These are phyloP conservation scores for Psittacula cyanocephala DNA, from an alignment of 2,113 vertebrate genomes.

Conservation along the genomic window DNA sequence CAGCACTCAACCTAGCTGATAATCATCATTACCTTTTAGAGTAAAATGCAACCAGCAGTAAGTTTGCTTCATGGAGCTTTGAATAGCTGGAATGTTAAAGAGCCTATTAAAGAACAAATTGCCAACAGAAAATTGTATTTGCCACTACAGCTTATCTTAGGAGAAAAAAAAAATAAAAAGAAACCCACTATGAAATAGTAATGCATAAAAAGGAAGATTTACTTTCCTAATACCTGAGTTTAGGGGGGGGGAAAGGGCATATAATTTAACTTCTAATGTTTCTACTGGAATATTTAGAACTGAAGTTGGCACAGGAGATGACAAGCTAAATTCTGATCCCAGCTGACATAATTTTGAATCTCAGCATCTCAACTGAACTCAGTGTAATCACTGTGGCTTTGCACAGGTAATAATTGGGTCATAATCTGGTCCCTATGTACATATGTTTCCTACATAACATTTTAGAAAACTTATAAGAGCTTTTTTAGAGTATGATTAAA, in stretches of 20 bases:
- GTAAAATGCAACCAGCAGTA: constrained; percentile 24
- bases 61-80: constrained; percentile 38
- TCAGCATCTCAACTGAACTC: neutral
- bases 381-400: neutral
- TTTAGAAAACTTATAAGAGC: neutral
- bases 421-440: neutral
- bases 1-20: constrained; percentile 48
- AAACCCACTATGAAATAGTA: neutral
- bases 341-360: neutral
- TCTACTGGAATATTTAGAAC: constrained; percentile 2
- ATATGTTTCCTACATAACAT: neutral
- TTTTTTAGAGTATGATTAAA: constrained; percentile 2
- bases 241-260: neutral
- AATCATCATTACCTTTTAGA: constrained; percentile 47
- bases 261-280: constrained; percentile 14
- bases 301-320: neutral
- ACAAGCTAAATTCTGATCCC: neutral
- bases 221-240: neutral
- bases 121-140: constrained; percentile 61
- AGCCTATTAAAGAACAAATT: constrained; percentile 58
- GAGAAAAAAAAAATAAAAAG: neutral
- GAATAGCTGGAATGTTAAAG: constrained; percentile 48
- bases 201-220: constrained; percentile 36
- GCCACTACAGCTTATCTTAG: constrained; percentile 24
- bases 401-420: neutral